phyloP scores from a whole-genome alignment of 2,797 vertebrate species.

The Avahi laniger region DNA sequence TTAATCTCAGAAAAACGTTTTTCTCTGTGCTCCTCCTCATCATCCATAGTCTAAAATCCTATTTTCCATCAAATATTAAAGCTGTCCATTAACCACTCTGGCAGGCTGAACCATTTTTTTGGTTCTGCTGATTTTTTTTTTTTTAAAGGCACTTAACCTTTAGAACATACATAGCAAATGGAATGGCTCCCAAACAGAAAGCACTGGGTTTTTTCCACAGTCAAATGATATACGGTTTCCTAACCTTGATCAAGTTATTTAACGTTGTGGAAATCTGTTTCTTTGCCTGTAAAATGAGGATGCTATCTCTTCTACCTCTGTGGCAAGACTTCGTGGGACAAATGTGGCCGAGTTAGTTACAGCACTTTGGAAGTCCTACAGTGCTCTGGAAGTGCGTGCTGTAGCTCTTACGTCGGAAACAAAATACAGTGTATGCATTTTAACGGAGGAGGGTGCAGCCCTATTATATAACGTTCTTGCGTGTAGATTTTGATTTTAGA shows the following conservation, averaged over 20 bases:
- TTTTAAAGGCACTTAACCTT: not conserved
- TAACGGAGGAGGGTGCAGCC: too few species aligned
- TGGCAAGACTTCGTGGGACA: too few species aligned
- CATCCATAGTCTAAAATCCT: not conserved
- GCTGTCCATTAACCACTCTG: not conserved
- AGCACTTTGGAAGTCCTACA: too few species aligned
- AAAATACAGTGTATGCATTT: too few species aligned
- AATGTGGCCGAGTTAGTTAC: too few species aligned
- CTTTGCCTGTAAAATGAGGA: too few species aligned
- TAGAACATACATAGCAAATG: not conserved
- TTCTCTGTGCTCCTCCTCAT: not conserved
- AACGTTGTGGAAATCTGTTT: not conserved
- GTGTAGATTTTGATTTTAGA: too few species aligned
- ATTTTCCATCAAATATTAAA: slow-evolving; percentile 39
- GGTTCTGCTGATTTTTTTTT: not conserved
- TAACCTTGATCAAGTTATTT: not conserved
- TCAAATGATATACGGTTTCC: not conserved
- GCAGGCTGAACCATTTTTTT: not conserved
- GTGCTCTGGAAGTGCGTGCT: too few species aligned
- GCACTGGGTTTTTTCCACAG: not conserved
- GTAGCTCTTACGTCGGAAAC: not conserved
- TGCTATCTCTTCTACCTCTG: not conserved
- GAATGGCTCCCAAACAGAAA: not conserved
- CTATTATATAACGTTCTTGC: too few species aligned
- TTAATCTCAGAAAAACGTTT: not conserved